Conservation (phyloP, 2,888 invertebrate species). For the Mongoloraphidia duomilia region DNA sequence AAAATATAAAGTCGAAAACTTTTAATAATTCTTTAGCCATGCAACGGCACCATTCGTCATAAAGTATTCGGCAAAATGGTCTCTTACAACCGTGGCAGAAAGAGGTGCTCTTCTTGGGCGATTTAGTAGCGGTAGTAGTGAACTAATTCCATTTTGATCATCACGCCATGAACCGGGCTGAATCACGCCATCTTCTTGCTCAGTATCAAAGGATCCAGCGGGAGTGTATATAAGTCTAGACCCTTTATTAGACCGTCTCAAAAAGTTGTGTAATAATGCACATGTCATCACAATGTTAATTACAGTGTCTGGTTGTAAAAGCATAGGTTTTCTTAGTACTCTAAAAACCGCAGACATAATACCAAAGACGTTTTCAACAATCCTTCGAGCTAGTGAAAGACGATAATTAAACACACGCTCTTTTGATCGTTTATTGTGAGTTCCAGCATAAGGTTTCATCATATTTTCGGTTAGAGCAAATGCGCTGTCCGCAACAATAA, state of each 20-base stretch:
- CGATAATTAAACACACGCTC: constrained; percentile 11
- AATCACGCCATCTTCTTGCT: background rate
- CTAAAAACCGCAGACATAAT: constrained; percentile 10
- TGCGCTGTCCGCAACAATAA: too few relatives aligned
- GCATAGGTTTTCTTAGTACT: constrained; percentile 10
- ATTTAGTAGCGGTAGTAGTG: constrained; percentile 1
- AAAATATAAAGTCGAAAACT: too few relatives aligned
- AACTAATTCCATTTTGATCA: constrained; percentile 3
- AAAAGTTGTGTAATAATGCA: constrained; percentile 8
- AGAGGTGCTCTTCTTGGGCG: constrained; percentile 4
- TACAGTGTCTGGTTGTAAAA: constrained; percentile 11
- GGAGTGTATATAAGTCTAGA: constrained; percentile 5
- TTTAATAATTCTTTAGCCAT: constrained; percentile 5
- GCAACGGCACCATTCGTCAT: constrained; percentile 7
- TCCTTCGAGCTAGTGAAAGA: constrained; percentile 12
- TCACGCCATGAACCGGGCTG: constrained; percentile 4
- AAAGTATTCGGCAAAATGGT: constrained; percentile 7
- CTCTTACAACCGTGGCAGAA: constrained; percentile 7
- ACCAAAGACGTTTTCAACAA: constrained; percentile 16
- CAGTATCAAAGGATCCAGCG: constrained; percentile 4
- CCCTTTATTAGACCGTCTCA: constrained; percentile 5
- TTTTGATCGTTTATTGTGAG: background rate
- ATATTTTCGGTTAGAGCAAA: constrained; percentile 7
- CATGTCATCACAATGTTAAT: constrained; percentile 5
- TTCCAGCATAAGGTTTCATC: constrained; percentile 12